Evolutionary conservation across 2,797 vertebrate species (phyloP).

Genomic region (Numenius phaeopus): DNA sequence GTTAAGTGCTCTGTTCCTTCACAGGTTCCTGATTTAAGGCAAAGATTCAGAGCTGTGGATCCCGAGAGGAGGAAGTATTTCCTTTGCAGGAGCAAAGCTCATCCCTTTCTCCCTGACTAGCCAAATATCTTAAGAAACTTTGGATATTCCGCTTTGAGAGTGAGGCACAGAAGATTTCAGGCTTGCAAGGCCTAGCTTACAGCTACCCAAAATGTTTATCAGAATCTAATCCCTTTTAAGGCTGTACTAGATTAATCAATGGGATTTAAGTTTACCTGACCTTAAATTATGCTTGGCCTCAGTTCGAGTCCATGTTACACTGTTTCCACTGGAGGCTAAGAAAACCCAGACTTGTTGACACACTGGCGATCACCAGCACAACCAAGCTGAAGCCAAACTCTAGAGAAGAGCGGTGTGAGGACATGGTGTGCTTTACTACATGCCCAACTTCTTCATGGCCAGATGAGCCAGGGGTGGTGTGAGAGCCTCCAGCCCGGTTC

Average conservation of each 20-base stretch:
- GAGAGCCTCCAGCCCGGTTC: accelerated
- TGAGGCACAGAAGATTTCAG: neutral
- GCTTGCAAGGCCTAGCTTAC: neutral
- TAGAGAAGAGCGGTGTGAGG: neutral
- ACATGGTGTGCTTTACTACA: accelerated
- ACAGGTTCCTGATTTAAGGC: neutral
- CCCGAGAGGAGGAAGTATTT: neutral
- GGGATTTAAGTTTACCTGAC: neutral
- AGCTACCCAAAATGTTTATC: neutral
- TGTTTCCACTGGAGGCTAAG: neutral
- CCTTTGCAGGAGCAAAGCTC: neutral
- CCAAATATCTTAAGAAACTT: neutral
- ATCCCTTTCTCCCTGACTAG: neutral
- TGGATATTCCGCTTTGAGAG: neutral
- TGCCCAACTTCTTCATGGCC: neutral
- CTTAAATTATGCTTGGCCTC: neutral
- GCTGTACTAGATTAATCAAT: neutral
- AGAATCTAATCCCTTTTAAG: neutral
- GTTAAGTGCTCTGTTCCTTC: neutral
- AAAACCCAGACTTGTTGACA: neutral
- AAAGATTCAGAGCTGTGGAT: neutral
- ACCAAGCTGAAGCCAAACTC: neutral
- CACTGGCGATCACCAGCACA: neutral
- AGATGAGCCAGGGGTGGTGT: neutral
- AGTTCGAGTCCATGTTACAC: neutral